Conservation (phyloP, 1,140 invertebrate species). For the Drosophila navojoa region DNA sequence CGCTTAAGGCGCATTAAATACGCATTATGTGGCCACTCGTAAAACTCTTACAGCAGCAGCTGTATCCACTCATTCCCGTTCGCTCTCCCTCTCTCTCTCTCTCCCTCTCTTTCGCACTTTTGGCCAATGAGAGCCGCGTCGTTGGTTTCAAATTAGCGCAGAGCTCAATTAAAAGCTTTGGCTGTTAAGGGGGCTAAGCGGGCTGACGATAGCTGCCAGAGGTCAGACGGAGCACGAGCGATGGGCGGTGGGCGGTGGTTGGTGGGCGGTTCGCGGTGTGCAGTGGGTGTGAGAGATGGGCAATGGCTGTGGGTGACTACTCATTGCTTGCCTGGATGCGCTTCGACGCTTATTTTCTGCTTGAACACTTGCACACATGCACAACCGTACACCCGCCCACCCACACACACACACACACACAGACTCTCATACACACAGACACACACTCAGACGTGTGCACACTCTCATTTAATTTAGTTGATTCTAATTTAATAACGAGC, state of each 20-base stretch:
- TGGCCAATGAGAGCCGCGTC: conserved; percentile 46
- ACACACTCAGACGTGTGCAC: conserved; percentile 16
- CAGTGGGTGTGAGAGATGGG: not conserved
- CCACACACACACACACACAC: conserved; percentile 18
- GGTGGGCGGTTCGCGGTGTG: conserved; percentile 16
- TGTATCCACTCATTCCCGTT: not conserved
- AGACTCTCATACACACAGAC: conserved; percentile 20
- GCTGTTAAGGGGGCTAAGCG: not conserved
- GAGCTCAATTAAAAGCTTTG: conserved; percentile 70
- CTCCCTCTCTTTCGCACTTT: not conserved
- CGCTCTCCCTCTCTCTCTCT: not conserved
- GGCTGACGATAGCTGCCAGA: not conserved
- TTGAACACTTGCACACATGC: conserved; percentile 35
- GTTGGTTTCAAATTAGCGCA: conserved; percentile 77
- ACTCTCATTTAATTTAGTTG: conserved; percentile 65
- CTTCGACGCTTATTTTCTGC: conserved; percentile 69
- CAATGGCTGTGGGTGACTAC: conserved; percentile 15
- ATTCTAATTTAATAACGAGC: conserved; percentile 77
- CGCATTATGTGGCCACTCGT: conserved; percentile 54
- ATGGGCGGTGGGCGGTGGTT: conserved; percentile 9
- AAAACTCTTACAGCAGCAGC: conserved; percentile 13
- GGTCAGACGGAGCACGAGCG: not conserved
- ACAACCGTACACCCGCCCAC: too few relatives aligned
- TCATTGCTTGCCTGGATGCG: conserved; percentile 58
- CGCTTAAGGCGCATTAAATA: conserved; percentile 68